phyloP scores from a whole-genome alignment of 2,888 invertebrate species.

The Brenthis daphne region DNA sequence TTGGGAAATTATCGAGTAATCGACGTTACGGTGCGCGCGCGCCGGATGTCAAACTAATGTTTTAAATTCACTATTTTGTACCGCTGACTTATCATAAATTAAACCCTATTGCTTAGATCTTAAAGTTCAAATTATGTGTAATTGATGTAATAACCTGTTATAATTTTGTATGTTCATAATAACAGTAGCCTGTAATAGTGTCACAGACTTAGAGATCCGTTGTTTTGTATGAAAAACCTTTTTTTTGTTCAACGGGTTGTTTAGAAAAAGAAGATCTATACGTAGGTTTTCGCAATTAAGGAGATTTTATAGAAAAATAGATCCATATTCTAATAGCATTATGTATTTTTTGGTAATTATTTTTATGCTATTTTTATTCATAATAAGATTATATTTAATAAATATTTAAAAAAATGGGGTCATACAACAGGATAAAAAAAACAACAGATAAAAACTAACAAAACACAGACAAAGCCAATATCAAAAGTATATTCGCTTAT shows the following conservation, averaged over 20 bases:
- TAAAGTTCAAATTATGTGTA: constrained; percentile 21
- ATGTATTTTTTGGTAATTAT: too few relatives aligned
- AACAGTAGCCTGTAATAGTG: constrained; percentile 77
- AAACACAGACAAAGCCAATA: too few relatives aligned
- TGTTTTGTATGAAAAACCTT: constrained; percentile 1
- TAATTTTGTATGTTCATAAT: constrained; percentile 64
- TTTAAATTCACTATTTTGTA: constrained; percentile 43
- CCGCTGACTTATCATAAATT: constrained; percentile 7
- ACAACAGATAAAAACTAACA: too few relatives aligned
- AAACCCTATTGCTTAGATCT: constrained; percentile 42
- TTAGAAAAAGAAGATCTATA: neutral
- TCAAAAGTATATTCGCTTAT: too few relatives aligned
- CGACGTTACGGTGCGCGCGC: constrained; percentile 75
- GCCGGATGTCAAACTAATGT: constrained; percentile 74
- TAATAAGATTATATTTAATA: too few relatives aligned
- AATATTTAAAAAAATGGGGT: too few relatives aligned
- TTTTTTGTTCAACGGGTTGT: neutral
- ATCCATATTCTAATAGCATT: too few relatives aligned
- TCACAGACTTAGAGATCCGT: constrained; percentile 62
- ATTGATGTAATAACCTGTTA: constrained; percentile 27
- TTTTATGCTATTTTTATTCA: too few relatives aligned
- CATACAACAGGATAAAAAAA: too few relatives aligned
- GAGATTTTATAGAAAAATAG: neutral
- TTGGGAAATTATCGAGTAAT: constrained; percentile 78
- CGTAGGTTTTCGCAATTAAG: neutral